Evolutionary conservation across 2,797 vertebrate genomes (phyloP).

Genomic region (Coilia nasus): DNA sequence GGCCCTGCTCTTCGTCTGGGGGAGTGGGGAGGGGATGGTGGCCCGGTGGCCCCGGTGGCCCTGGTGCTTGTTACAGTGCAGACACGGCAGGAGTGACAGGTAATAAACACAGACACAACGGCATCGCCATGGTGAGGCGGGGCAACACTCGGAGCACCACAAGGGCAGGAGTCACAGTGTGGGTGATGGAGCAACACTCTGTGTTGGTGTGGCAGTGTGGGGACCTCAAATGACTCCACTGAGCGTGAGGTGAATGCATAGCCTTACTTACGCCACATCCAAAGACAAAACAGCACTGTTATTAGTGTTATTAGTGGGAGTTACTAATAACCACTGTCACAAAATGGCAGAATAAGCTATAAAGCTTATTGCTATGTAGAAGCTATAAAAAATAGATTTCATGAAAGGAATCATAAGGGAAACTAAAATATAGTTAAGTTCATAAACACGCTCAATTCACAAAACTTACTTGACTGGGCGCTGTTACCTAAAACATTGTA

Average conservation of each 20-base stretch:
- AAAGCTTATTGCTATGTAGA: neutral
- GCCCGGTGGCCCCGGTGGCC: neutral
- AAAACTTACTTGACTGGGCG: no score
- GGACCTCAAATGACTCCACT: neutral
- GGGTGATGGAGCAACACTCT: no score
- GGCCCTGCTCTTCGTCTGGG: neutral
- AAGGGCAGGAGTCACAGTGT: neutral
- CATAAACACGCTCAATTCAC: no score
- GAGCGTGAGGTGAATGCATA: neutral
- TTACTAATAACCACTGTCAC: no score
- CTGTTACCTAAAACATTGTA: no score
- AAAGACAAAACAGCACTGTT: no score
- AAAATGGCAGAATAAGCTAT: neutral
- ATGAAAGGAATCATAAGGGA: neutral
- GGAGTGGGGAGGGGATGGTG: neutral
- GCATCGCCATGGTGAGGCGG: conserved; percentile 1
- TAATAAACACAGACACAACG: neutral
- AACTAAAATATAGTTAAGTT: neutral
- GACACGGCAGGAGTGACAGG: neutral
- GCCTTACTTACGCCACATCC: neutral
- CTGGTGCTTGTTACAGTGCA: neutral
- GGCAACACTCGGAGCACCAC: neutral
- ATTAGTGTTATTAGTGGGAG: no score
- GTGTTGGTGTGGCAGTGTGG: no score
- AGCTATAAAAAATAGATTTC: no score